Evolutionary conservation across 2,888 invertebrate species (phyloP).

Genomic region (Patella caerulea): DNA sequence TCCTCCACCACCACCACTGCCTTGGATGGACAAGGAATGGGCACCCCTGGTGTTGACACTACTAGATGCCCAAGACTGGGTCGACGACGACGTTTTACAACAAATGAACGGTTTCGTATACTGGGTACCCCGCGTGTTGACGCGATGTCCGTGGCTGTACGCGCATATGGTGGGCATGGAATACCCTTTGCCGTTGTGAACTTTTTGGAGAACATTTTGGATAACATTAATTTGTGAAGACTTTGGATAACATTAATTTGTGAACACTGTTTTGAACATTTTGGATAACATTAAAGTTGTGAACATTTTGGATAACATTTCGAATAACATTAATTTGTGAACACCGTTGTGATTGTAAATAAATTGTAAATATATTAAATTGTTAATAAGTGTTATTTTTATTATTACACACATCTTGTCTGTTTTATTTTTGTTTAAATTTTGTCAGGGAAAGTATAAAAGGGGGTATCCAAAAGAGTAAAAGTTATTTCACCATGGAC

Average conservation of each 20-base stretch:
- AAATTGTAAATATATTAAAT: no score
- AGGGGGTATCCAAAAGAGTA: no score
- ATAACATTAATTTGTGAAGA: no score
- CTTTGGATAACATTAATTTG: neutral
- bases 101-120: neutral
- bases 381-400: no score
- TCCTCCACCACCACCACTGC: neutral
- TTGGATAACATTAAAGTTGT: neutral
- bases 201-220: no score
- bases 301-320: neutral
- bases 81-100: neutral
- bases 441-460: no score
- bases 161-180: no score
- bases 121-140: neutral
- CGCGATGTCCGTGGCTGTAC: neutral
- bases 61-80: neutral
- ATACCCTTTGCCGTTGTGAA: neutral
- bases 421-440: no score
- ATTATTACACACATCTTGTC: no score
- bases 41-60: neutral
- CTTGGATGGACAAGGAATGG: neutral
- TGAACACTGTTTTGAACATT: neutral
- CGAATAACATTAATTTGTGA: no score
- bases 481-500: no score
- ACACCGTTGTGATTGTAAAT: no score